Percentiles rank a stretch among this genome's conserved stretches.
Conservation (phyloP, 2,888 invertebrate species). For the Sialis fuliginosa region DNA sequence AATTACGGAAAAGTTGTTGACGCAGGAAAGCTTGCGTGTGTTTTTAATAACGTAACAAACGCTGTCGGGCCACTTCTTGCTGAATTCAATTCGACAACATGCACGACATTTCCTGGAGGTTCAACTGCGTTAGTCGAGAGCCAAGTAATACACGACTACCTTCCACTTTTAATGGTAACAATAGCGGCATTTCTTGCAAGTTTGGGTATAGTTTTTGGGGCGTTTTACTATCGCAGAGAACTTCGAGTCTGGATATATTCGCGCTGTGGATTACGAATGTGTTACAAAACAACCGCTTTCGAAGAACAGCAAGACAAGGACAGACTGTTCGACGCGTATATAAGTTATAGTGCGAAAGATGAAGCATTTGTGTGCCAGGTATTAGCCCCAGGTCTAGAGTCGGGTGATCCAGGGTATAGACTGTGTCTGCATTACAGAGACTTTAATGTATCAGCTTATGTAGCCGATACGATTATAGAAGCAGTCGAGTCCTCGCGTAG, state of each 20-base stretch:
- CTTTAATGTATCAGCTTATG: constrained; percentile 72
- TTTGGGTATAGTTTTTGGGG: constrained; percentile 56
- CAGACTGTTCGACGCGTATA: constrained; percentile 85
- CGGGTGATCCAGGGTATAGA: constrained; percentile 62
- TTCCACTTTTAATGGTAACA: constrained; percentile 60
- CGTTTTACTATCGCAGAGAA: constrained; percentile 66
- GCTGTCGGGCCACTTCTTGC: constrained; percentile 49
- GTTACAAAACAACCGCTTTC: constrained; percentile 65
- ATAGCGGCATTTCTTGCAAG: constrained; percentile 61
- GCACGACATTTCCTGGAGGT: constrained; percentile 53
- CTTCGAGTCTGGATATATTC: constrained; percentile 74
- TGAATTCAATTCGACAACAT: constrained; percentile 64
- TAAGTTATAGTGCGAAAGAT: constrained; percentile 87
- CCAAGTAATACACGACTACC: constrained; percentile 64
- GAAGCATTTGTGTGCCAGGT: constrained; percentile 82
- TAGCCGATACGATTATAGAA: constrained; percentile 82
- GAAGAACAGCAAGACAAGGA: constrained; percentile 70
- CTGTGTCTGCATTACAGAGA: constrained; percentile 85
- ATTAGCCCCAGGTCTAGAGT: constrained; percentile 73
- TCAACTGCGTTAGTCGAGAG: constrained; percentile 54
- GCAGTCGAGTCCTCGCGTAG: constrained; percentile 81
- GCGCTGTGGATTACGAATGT: constrained; percentile 69
- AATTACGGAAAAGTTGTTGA: constrained; percentile 70
- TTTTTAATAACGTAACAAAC: constrained; percentile 55
- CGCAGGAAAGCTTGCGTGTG: constrained; percentile 55